Conservation (phyloP, 2,113 vertebrate species). For the Lichenostomus cassidix region DNA sequence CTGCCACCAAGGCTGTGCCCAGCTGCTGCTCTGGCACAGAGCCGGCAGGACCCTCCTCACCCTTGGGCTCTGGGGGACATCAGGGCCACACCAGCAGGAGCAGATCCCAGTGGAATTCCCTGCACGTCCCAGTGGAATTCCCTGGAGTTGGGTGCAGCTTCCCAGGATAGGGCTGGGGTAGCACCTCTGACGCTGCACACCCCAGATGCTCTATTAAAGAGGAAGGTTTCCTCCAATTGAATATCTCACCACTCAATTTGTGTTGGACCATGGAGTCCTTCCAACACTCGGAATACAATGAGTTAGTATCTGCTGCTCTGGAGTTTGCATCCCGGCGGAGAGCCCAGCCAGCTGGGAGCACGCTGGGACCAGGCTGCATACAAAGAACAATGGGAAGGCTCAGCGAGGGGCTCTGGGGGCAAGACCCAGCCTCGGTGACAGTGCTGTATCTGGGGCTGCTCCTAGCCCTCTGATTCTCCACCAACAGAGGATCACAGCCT, state of each 20-base stretch:
- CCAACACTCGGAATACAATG: background rate
- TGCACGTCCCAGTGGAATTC: background rate
- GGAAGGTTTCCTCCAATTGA: background rate
- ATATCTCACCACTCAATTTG: background rate
- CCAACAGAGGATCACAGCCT: constrained; percentile 13
- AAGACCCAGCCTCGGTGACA: background rate
- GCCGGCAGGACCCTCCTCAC: background rate
- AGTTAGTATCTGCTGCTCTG: constrained; percentile 28
- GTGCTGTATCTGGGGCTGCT: background rate
- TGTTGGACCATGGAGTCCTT: background rate
- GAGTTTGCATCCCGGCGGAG: background rate
- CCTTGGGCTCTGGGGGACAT: background rate
- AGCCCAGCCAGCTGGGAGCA: constrained; percentile 47
- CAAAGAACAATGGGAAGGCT: constrained; percentile 30
- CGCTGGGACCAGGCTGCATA: background rate
- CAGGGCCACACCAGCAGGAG: background rate
- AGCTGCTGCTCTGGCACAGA: background rate
- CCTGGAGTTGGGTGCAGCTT: background rate
- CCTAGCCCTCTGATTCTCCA: background rate
- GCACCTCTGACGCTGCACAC: rapidly evolving
- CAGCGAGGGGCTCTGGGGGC: background rate
- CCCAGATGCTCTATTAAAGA: background rate
- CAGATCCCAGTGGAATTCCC: background rate
- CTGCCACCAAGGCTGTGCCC: background rate
- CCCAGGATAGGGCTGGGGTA: background rate